Percentiles rank a stretch among this genome's conserved stretches.
Conservation (phyloP, 2,888 invertebrate species). For the Dermolepida albohirtum region DNA sequence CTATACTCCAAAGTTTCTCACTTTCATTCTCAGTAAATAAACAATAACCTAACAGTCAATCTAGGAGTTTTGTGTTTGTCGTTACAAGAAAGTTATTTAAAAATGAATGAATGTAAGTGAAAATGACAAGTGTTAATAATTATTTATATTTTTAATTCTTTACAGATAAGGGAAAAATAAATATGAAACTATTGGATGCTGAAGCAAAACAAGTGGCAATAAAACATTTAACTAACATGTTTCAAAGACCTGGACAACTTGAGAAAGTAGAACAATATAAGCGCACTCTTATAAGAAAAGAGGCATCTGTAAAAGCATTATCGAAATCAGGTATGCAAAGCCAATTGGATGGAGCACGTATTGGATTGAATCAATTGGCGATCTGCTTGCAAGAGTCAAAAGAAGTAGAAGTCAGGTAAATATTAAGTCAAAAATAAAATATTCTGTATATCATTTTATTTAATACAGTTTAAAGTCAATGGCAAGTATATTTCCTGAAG, state of each 20-base stretch:
- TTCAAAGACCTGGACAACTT: constrained; percentile 94
- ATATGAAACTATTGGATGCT: constrained; percentile 79
- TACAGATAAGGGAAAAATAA: constrained; percentile 51
- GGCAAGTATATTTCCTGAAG: constrained; percentile 77
- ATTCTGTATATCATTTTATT: not conserved
- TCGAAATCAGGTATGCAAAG: constrained; percentile 99
- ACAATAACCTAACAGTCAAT: not conserved
- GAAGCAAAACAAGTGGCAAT: constrained; percentile 82
- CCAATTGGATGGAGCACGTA: constrained; percentile 95
- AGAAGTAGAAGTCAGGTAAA: constrained; percentile 73
- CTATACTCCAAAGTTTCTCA: too few relatives aligned
- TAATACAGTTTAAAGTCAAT: constrained; percentile 78
- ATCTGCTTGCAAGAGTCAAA: constrained; percentile 87
- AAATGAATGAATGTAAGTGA: constrained; percentile 40
- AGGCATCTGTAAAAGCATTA: constrained; percentile 93
- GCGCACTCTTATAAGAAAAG: constrained; percentile 79
- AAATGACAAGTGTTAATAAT: not conserved
- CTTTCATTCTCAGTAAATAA: too few relatives aligned
- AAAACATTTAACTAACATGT: constrained; percentile 90
- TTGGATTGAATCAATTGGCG: constrained; percentile 91
- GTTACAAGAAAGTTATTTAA: not conserved
- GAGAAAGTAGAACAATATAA: constrained; percentile 90
- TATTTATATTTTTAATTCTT: not conserved
- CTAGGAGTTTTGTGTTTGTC: not conserved
- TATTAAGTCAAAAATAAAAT: constrained; percentile 26